A percentile compares a stretch with the other conserved stretches of the same genome.
Conservation (phyloP, 2,888 invertebrate genomes). For the Drosophila rellima region DNA sequence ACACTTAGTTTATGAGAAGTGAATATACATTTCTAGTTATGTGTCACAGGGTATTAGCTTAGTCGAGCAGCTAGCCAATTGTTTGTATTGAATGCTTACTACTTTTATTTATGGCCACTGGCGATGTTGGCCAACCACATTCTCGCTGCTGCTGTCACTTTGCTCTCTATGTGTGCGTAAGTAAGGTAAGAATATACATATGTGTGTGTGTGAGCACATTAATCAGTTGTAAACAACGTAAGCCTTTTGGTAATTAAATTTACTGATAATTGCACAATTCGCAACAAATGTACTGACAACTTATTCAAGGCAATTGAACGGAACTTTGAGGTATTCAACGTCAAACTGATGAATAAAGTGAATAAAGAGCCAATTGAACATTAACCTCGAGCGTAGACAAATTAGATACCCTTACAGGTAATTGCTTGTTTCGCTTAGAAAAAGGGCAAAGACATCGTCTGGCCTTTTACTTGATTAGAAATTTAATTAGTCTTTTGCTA, state of each 20-base stretch:
- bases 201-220: slow-evolving; percentile 32
- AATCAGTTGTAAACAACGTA: slow-evolving; percentile 59
- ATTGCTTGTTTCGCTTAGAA: slow-evolving; percentile 20
- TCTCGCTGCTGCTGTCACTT: slow-evolving; percentile 16
- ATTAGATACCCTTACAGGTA: not conserved
- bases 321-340: slow-evolving; percentile 9
- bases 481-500: slow-evolving; percentile 60
- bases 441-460: slow-evolving; percentile 39
- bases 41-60: slow-evolving; percentile 22
- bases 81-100: not conserved
- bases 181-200: not conserved
- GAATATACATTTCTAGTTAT: not conserved
- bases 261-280: slow-evolving; percentile 46
- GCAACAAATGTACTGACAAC: slow-evolving; percentile 37
- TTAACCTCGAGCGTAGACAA: not conserved
- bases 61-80: not conserved
- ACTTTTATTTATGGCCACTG: slow-evolving; percentile 53
- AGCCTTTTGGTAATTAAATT: slow-evolving; percentile 60
- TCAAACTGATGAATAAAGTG: slow-evolving; percentile 1
- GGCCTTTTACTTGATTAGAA: slow-evolving; percentile 72
- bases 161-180: not conserved
- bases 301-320: slow-evolving; percentile 34
- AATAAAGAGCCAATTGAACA: not conserved
- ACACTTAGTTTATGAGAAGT: not conserved
- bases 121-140: slow-evolving; percentile 51